Base-by-base conservation (phyloP, 1,140 invertebrate species). In the Cryptotermes secundus region DNA sequence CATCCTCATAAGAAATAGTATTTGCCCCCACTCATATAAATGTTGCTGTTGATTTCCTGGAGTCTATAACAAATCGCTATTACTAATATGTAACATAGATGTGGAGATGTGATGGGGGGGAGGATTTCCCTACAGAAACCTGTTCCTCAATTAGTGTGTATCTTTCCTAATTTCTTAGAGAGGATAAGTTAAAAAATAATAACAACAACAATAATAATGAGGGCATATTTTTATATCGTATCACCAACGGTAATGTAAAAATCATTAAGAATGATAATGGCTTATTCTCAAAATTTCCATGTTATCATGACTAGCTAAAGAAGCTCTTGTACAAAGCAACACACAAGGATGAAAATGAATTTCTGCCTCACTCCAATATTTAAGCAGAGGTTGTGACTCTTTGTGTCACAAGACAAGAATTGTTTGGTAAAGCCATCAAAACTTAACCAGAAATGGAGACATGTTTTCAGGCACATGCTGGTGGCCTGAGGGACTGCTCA, bases 11-110 rank as follows among this genome's bases (percentile, higher is more conserved):
- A 38, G 45, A 45, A 81, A 49, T 82, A 82, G 42, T 82, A 45
- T 82, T 72, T 72, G 1, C n/a, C 59, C 59, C 59, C 59, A 72
- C 83, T 79, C 65, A 85, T 83, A 35, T 85, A 79, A 83, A 83
- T 85, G 85, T 85, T 85, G 83, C 83, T 85, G 85, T 85, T 85
- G 79, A 84, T 83, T 85, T 85, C 83, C 85, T 85, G 82, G 80
- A 85, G 79, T 85, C 82, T 85, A 84, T 85, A 35, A 84, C 31
- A 35, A 81, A 35, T 83, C 35, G 45, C 45, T 81, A 34, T 19
- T 81, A 84, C 42, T 84, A 82, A 49, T 84, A 82, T 59, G 31
- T 80, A 81, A n/a, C 38, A 38, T 80, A 81, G 45, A 34, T 80
- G 45, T 72, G 79, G 45, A 84, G 35, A 84, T 53, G 53, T 59